These are phyloP conservation scores for Pollicipes pollicipes DNA, from an alignment of 1,140 invertebrate genomes.

Conservation along the genomic window DNA sequence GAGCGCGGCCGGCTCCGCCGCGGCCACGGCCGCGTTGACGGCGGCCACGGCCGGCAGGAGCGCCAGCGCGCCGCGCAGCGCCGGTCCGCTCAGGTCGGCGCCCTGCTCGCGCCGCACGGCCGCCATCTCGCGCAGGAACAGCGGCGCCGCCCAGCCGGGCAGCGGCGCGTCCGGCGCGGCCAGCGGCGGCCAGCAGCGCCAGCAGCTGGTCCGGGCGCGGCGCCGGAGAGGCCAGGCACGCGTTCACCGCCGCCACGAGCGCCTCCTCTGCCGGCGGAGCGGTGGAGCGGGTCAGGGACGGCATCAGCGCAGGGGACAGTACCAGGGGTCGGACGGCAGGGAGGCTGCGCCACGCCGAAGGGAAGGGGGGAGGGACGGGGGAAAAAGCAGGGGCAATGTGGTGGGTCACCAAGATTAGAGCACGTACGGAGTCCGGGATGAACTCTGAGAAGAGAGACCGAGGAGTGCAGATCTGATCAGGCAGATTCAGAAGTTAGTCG, in stretches of 20 bases:
- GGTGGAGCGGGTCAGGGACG: too few species aligned
- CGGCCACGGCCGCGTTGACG: conserved; percentile 16
- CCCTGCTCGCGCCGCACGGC: conserved; percentile 42
- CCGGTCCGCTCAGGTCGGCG: conserved; percentile 18
- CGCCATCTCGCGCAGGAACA: conserved; percentile 54
- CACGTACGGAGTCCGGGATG: too few species aligned
- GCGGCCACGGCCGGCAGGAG: conserved; percentile 16
- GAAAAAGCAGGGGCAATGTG: too few species aligned
- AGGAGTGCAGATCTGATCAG: too few species aligned
- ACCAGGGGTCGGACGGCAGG: too few species aligned
- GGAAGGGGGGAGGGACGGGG: too few species aligned
- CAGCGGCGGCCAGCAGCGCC: background rate
- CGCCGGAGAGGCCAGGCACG: background rate
- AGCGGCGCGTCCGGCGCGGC: conserved; percentile 13
- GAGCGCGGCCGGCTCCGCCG: conserved; percentile 13
- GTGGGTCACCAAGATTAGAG: too few species aligned
- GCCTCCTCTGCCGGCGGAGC: background rate
- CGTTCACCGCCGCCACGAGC: background rate
- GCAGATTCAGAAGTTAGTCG: too few species aligned
- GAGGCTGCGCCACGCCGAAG: too few species aligned
- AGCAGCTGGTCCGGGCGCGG: background rate
- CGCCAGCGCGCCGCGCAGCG: conserved; percentile 17
- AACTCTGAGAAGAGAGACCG: too few species aligned
- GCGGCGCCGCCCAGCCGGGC: conserved; percentile 40
- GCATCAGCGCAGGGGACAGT: too few species aligned